Conservation (phyloP, 2,888 invertebrate species). For the Drosophila planitibia region DNA sequence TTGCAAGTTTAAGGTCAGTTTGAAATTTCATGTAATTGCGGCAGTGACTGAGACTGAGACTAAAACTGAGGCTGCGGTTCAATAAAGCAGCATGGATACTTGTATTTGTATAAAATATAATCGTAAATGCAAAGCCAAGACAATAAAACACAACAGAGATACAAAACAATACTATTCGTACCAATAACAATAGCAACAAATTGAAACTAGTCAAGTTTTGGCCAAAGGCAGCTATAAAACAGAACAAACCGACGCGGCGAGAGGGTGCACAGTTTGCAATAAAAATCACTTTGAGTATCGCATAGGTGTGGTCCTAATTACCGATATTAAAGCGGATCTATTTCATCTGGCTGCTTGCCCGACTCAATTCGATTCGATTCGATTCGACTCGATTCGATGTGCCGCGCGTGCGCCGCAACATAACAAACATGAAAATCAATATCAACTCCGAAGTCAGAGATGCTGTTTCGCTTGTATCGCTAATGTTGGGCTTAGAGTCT, state of each 20-base stretch:
- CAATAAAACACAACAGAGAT: conserved; percentile 42
- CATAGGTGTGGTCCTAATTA: conserved; percentile 83
- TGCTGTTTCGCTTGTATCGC: conserved; percentile 16
- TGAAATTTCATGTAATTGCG: conserved; percentile 55
- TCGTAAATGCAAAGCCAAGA: conserved; percentile 39
- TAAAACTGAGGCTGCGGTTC: conserved; percentile 41
- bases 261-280: conserved; percentile 50
- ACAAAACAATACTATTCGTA: conserved; percentile 29
- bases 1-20: conserved; percentile 78
- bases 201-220: conserved; percentile 80
- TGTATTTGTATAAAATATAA: conserved; percentile 5
- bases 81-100: conserved; percentile 59
- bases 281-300: conserved; percentile 77
- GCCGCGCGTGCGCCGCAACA: conserved; percentile 64
- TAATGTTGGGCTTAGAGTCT: conserved; percentile 19
- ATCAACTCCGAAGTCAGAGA: conserved; percentile 30
- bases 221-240: conserved; percentile 76
- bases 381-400: conserved; percentile 41
- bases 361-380: conserved; percentile 23
- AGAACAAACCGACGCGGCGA: conserved; percentile 41
- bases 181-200: conserved; percentile 60
- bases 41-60: conserved; percentile 45
- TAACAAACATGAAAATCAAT: conserved; percentile 50
- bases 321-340: conserved; percentile 83
- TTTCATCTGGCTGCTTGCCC: conserved; percentile 67